Percentiles rank a stretch among this genome's conserved stretches.
phyloP scores from a whole-genome alignment of 2,797 vertebrate species.

The Paedocypris micromegethes region DNA sequence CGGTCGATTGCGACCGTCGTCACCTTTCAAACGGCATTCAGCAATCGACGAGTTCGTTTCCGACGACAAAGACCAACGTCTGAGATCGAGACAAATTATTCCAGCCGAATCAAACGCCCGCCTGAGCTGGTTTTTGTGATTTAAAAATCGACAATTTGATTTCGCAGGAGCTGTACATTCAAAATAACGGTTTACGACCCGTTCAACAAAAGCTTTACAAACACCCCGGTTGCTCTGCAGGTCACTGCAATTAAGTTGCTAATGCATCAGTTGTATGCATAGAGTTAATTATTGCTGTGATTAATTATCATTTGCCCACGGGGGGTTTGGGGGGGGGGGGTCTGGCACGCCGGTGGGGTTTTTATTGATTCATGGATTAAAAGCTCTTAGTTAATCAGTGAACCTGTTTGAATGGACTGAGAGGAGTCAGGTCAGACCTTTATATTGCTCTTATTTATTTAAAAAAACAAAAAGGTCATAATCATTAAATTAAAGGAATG shows the following conservation, averaged over 20 bases:
- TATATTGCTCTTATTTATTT: no score
- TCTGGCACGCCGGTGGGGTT: slow-evolving; percentile 9
- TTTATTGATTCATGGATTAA: slow-evolving; percentile 16
- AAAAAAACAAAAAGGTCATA: no score
- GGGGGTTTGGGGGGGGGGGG: slow-evolving; percentile 1
- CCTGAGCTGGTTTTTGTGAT: no score
- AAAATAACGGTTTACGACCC: no score
- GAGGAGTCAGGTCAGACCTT: no score
- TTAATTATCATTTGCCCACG: slow-evolving; percentile 15
- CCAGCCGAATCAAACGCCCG: no score
- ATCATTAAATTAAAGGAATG: no score
- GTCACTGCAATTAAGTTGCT: background rate
- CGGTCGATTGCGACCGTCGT: slow-evolving; percentile 50
- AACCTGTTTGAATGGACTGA: slow-evolving; percentile 8
- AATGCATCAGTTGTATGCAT: background rate
- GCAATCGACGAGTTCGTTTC: background rate
- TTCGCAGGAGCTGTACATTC: no score
- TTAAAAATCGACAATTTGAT: no score
- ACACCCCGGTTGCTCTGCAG: no score
- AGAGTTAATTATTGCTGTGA: slow-evolving; percentile 26
- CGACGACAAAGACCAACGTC: background rate
- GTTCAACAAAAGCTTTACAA: no score
- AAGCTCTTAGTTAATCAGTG: slow-evolving; percentile 32
- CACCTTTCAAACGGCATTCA: background rate
- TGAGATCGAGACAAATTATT: no score